phyloP scores from a whole-genome alignment of 37 sponge, comb jelly and placozoan species.

The Spongia lamella region DNA sequence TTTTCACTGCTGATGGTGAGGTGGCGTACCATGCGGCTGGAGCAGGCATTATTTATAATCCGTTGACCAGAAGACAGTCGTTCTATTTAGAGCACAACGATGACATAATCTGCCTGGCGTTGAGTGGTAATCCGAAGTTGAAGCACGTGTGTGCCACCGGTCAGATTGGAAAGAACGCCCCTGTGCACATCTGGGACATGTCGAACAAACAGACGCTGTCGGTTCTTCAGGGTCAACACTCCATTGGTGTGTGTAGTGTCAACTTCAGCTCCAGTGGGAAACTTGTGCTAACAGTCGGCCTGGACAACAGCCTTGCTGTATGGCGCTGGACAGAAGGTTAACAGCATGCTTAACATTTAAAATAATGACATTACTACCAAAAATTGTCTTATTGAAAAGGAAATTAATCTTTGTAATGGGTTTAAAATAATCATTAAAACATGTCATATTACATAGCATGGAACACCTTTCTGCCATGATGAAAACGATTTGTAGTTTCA shows the following conservation, averaged over 20 bases:
- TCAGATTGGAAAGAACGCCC: conserved; percentile 86
- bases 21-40: conserved; percentile 93
- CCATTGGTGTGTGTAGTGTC: conserved; percentile 87
- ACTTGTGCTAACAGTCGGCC: conserved; percentile 85
- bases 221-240: conserved; percentile 86
- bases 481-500: too few species aligned
- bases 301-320: conserved; percentile 88
- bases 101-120: conserved; percentile 84
- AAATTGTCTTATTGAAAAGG: too few species aligned
- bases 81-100: conserved; percentile 98
- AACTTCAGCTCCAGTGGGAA: conserved; percentile 92
- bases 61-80: conserved; percentile 68
- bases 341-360: too few species aligned
- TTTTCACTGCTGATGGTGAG: conserved; percentile 60
- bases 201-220: conserved; percentile 87
- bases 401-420: too few species aligned
- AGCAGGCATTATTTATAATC: conserved; percentile 81
- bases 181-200: conserved; percentile 90
- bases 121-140: conserved; percentile 63
- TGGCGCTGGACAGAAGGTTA: conserved; percentile 96
- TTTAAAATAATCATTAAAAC: too few species aligned
- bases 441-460: too few species aligned
- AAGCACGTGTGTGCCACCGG: conserved; percentile 74
- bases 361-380: too few species aligned
- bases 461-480: too few species aligned